Evolutionary conservation across 2,113 vertebrate species (phyloP), one percentile per base, ranked within the genome.

Genomic region (Elaphurus davidianus): DNA sequence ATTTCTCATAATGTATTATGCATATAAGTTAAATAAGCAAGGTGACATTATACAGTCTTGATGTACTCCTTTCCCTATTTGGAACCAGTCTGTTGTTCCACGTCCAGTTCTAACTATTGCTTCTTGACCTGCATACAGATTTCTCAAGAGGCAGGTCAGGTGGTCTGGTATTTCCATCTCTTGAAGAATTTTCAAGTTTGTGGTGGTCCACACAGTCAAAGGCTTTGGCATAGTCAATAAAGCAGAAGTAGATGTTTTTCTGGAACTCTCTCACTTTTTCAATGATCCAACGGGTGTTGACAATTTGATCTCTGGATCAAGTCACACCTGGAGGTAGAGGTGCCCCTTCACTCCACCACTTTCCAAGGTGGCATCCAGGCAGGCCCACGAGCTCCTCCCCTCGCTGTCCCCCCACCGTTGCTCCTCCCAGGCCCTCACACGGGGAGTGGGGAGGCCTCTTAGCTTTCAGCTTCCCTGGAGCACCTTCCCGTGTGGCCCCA

Each of bases 361-460:
- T 87, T 76, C 54, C 5, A 33, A 91, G 36, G 74, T 15, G 16
- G 47, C 12, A 3, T 60, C 15, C 54, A 43, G 17, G 36, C n/a
- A n/a, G 45, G 36, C n/a, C 45, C 33, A 30, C 2, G 15, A 25
- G 21, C 87, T 60, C 45, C 30, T 54, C 40, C 87, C 60, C 36
- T 30, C 30, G 0, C 25, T 25, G 16, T 43, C 7, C 10, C 28
- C 9, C 28, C 15, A n/a, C 15, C 0, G 3, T 1, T 55, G 28
- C 57, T 86, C 52, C 55, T 64, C 45, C 7, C 12, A 82, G 43
- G 43, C 23, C 88, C 25, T 47, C 59, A 50, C 50, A 64, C 5
- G 17, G 62, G 25, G 36, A 86, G n/a, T 82, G 40, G 15, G 12
- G n/a, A 50, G 74, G 14, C 23, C 1, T 74, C 28, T 79, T 33